Base-by-base conservation (phyloP, 2,113 vertebrate species). In the Microtus pennsylvanicus region DNA sequence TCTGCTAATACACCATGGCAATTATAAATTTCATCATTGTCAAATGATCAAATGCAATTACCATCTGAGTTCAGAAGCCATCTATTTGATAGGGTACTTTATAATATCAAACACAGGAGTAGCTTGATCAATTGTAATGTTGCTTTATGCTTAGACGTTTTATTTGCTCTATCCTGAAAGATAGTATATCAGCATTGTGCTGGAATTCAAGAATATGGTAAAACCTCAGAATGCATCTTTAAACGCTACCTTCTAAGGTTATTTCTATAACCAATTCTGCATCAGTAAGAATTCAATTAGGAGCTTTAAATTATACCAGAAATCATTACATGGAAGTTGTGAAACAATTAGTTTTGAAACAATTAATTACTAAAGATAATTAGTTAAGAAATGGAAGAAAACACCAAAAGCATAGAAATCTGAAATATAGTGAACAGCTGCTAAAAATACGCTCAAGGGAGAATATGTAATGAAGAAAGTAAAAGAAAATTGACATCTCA, bases 111-210 rank as follows among this genome's bases (percentile, higher is more conserved):
- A 52, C 28, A 87, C 58, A 88, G 80, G n/a, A 42, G 50, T 92
- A 94, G 8, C 45, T 82, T 96, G 83, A 95, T 94, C 91, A 93
- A 90, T 9, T 72, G 28, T 47, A 74, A 93, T 47, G 26, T 35
- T 72, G 69, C 16, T 50, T 7, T 55, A 38, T 72, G 55, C 28
- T 65, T 83, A 47, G 55, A 83, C 77, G 45, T 95, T 91, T 83
- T 88, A 17, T 58, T 90, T 85, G n/a, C 52, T 92, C 0, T 28
- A 21, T 65, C 74, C 17, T 22, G 1, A 7, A 19, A 19, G 38
- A 94, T 30, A 91, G n/a, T 6, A 89, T 58, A 33, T 38, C 47
- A 94, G 33, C n/a, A 94, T 0, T 83, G 22, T 65, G 28, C 3
- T 61, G 3, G 89, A 70, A 19, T 11, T 30, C 74, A 55, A 76